Conservation (phyloP, 2,797 vertebrate genomes). For the Hybognathus amarus region DNA sequence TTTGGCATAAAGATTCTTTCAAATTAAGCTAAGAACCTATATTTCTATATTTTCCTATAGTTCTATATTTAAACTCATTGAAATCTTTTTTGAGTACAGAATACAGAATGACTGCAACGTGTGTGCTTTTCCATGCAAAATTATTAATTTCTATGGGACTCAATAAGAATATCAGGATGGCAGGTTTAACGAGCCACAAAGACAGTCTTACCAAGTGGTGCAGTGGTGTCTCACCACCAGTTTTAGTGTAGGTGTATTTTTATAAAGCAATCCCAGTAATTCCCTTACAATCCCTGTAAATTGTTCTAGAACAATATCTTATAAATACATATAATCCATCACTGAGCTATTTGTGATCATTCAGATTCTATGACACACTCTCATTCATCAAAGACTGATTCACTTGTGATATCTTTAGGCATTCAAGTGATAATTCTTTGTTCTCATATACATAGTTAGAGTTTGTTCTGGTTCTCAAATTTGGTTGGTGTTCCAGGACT, state of each 20-base stretch:
- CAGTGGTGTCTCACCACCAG: not conserved
- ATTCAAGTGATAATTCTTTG: constrained; percentile 13
- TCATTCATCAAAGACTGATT: not conserved
- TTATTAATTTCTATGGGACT: not conserved
- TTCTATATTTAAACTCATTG: too few relatives aligned
- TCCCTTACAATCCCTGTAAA: not conserved
- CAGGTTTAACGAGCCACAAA: not conserved
- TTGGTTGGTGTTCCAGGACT: not conserved
- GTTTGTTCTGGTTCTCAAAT: not conserved
- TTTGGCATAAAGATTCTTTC: too few relatives aligned
- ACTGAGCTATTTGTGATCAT: not conserved
- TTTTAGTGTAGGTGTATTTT: not conserved
- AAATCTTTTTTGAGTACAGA: not conserved
- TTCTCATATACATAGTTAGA: not conserved
- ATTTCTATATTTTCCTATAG: too few relatives aligned
- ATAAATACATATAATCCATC: constrained; percentile 10
- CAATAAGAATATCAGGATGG: not conserved
- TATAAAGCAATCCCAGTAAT: not conserved
- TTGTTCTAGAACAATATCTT: not conserved
- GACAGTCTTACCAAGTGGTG: not conserved
- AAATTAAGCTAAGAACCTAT: too few relatives aligned
- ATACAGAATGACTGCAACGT: not conserved
- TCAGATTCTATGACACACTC: not conserved
- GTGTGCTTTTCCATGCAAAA: not conserved
- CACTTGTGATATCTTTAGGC: not conserved